Evolutionary conservation across 2,797 vertebrate species (phyloP).

Genomic region (Sebastes nivosus): DNA sequence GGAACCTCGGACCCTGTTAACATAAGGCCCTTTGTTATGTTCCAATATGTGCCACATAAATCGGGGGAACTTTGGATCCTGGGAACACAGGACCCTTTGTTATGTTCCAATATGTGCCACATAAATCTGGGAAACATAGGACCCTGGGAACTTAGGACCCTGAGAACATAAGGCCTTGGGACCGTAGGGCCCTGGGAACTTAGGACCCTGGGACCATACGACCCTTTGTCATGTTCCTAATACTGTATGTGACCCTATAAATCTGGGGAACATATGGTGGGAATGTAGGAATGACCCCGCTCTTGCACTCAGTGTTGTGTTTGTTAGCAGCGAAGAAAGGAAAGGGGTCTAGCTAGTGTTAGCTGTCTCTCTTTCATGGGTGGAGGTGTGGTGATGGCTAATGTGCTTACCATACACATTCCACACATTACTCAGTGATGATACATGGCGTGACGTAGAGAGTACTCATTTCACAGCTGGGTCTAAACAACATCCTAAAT

Average conservation of each 20-base stretch:
- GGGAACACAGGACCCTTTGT: no score
- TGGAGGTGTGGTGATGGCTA: background rate
- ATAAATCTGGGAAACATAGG: no score
- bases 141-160: no score
- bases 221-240: no score
- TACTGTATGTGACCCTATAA: background rate
- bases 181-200: no score
- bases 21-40: no score
- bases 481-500: background rate
- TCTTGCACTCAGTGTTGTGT: background rate
- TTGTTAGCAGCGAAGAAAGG: background rate
- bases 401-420: background rate
- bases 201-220: no score
- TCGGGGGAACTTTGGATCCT: no score
- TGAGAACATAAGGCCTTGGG: no score
- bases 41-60: no score
- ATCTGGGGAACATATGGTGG: background rate
- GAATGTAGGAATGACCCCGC: background rate
- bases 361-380: background rate
- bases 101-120: no score
- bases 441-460: background rate
- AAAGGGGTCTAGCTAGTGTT: background rate
- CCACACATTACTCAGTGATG: background rate
- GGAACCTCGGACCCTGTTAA: no score
- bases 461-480: background rate